Percentiles rank a stretch among this genome's conserved stretches.
Evolutionary conservation across 2,888 invertebrate species (phyloP).

Genomic region (Xestia ashworthii): DNA sequence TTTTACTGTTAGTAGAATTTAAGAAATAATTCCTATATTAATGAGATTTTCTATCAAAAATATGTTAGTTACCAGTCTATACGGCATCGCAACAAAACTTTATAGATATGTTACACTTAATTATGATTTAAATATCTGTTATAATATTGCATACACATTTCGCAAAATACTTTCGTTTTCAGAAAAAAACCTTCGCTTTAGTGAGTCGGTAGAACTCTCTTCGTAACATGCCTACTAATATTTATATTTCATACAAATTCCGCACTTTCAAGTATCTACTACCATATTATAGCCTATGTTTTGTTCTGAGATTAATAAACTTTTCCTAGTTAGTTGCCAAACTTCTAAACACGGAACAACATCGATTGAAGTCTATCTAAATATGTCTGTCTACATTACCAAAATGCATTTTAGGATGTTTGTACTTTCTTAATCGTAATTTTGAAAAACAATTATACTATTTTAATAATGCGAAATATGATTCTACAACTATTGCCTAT

Average conservation of each 20-base stretch:
- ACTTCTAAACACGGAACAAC: conserved; percentile 39
- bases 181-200: background rate
- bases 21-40: conserved; percentile 29
- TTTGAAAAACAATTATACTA: conserved; percentile 21
- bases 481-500: conserved; percentile 22
- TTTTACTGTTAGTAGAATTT: conserved; percentile 24
- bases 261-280: background rate
- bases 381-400: conserved; percentile 42
- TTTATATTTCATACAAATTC: conserved; percentile 13
- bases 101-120: conserved; percentile 30
- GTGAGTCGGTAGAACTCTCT: background rate
- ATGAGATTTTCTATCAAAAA: conserved; percentile 51
- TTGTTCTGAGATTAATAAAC: conserved; percentile 2
- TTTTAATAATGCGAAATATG: conserved; percentile 3
- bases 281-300: background rate
- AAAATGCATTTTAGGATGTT: conserved; percentile 51
- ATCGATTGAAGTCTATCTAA: conserved; percentile 40
- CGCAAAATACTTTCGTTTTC: background rate
- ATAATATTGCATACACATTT: conserved; percentile 8
- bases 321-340: conserved; percentile 4
- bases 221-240: conserved; percentile 7
- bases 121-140: conserved; percentile 7
- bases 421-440: conserved; percentile 56
- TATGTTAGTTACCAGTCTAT: conserved; percentile 43
- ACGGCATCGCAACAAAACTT: conserved; percentile 30